Evolutionary conservation across 2,888 invertebrate species (phyloP).

Genomic region (Notodonta ziczac): DNA sequence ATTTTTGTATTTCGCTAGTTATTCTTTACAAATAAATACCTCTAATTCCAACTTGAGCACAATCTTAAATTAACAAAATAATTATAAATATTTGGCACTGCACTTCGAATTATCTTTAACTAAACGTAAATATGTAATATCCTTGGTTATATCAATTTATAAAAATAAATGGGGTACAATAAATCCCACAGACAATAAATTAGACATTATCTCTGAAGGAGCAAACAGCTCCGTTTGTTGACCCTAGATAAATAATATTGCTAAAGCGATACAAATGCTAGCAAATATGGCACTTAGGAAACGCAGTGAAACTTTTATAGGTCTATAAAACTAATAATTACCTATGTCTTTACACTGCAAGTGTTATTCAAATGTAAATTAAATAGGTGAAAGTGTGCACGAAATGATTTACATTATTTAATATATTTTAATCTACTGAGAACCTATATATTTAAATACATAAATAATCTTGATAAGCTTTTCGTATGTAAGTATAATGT

Average conservation of each 20-base stretch:
- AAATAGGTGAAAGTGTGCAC: background rate
- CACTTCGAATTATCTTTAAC: too few relatives aligned
- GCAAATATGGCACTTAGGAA: conserved; percentile 7
- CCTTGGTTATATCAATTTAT: conserved; percentile 2
- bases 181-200: conserved; percentile 47
- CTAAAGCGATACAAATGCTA: conserved; percentile 38
- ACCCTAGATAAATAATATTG: conserved; percentile 65
- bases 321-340: background rate
- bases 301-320: conserved; percentile 39
- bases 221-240: conserved; percentile 58
- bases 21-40: too few relatives aligned
- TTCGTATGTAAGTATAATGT: background rate
- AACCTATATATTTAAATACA: background rate
- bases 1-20: too few relatives aligned
- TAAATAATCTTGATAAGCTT: background rate
- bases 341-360: background rate
- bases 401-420: background rate
- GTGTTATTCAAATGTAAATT: background rate
- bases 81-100: too few relatives aligned
- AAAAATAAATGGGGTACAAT: conserved; percentile 24
- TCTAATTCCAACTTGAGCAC: too few relatives aligned
- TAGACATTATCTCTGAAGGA: conserved; percentile 50
- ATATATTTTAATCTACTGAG: background rate
- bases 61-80: too few relatives aligned
- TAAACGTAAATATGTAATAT: background rate